Percentiles rank a stretch among this genome's conserved stretches.
These are phyloP conservation scores for Porites evermanni DNA, from an alignment of 92 coral and sea anemone species.

Conservation along the genomic window DNA sequence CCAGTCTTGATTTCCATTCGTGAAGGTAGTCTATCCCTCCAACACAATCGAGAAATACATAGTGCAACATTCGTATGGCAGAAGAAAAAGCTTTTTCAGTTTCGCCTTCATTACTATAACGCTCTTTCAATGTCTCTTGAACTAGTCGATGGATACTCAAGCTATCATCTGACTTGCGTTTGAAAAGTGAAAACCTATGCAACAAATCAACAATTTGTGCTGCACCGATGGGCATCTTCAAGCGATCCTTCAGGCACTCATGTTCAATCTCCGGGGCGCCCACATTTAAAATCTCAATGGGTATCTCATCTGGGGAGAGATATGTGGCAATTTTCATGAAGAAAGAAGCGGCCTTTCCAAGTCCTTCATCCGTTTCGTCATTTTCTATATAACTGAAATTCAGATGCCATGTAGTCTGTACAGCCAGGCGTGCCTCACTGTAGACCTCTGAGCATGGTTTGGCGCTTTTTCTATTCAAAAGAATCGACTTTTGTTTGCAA, in stretches of 20 bases:
- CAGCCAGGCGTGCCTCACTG: slow-evolving; percentile 49
- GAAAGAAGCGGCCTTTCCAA: slow-evolving; percentile 9
- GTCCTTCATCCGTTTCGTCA: slow-evolving; percentile 16
- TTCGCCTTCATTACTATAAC: background rate
- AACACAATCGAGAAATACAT: slow-evolving; percentile 2
- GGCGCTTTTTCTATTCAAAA: slow-evolving; percentile 45
- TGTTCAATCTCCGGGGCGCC: slow-evolving; percentile 26
- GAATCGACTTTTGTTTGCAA: slow-evolving; percentile 19
- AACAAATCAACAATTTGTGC: slow-evolving; percentile 24
- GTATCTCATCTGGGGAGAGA: slow-evolving; percentile 39
- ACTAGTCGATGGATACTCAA: slow-evolving; percentile 44
- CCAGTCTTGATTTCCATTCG: no score
- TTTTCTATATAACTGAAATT: slow-evolving; percentile 48
- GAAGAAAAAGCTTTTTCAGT: slow-evolving; percentile 1
- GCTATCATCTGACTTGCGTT: slow-evolving; percentile 4
- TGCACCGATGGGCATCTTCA: slow-evolving; percentile 7
- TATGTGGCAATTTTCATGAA: slow-evolving; percentile 23
- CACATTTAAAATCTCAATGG: slow-evolving; percentile 29
- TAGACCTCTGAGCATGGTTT: slow-evolving; percentile 35
- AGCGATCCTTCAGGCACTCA: background rate
- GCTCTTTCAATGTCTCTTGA: slow-evolving; percentile 28
- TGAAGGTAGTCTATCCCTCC: background rate
- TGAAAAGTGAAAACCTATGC: slow-evolving; percentile 37
- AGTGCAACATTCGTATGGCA: slow-evolving; percentile 35
- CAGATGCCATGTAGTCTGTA: slow-evolving; percentile 67